Base-by-base conservation (phyloP, 2,113 vertebrate genomes). In the Perccottus glenii region DNA sequence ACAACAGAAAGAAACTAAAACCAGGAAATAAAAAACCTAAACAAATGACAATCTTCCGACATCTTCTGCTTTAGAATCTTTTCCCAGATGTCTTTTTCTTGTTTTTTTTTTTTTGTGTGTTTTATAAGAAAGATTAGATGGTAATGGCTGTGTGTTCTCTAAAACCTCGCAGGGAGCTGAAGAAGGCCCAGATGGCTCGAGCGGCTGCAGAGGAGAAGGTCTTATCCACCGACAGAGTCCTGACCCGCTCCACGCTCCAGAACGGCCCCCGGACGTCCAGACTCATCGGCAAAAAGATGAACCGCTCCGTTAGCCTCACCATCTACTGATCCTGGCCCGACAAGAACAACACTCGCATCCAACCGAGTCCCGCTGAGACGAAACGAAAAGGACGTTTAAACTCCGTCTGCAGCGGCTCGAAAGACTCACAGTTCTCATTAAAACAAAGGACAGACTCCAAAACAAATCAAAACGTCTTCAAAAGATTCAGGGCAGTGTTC, bases 281-380 rank as follows among this genome's bases (percentile, higher is more conserved):
- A 33, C 94, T 98, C 78, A 94, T 98, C 46, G 98, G 97, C 42
- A 99, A 99, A 92, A 99, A 98, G 84, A 98, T 98, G 94, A 98
- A 95, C 79, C 95, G 97, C 12, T 98, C 97, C 4, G 90, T 98
- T 86, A 98, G 98, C 85, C 94, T 99, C 60, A 98, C 96, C 55
- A 98, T 98, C 84, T 99, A 98, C 88, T 99, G 87, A 94, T 72
- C 63, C 82, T 46, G 5, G 19, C 1, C 19, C 0, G 15, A 60
- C 42, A 11, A 61, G 62, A 8, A 27, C 19, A 27, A n/a, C n/a
- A n/a, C n/a, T n/a, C n/a, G n/a, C n/a, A n/a, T n/a, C n/a, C n/a
- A n/a, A 27, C 19, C 3, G 3, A 27, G 19, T 27, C 19, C 19
- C 19, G 19, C 19, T 27, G 19, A 27, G 55, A 70, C n/a, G 16